phyloP scores from a whole-genome alignment of 92 coral and sea anemone species.

The Umimayanthus chanpuru region DNA sequence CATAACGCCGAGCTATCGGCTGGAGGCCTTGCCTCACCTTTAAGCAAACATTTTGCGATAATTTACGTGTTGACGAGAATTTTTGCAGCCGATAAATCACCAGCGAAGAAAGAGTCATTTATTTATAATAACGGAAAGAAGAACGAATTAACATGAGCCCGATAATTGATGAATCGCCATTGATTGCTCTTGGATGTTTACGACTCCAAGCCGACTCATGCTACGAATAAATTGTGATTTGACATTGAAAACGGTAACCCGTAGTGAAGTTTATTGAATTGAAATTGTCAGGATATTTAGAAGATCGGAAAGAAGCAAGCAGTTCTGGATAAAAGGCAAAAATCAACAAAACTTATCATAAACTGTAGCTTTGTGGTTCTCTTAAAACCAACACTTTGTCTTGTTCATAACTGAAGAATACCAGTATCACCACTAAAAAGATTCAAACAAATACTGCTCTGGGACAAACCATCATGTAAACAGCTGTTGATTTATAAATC shows the following conservation, averaged over 20 bases:
- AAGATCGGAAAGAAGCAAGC: not conserved
- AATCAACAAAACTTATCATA: not conserved
- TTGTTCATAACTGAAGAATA: no score
- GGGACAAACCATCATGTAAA: not conserved
- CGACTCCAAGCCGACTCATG: conserved; percentile 8
- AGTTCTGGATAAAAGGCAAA: not conserved
- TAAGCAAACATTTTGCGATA: not conserved
- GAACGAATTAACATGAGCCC: not conserved
- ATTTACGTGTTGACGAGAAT: not conserved
- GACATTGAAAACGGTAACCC: conserved; percentile 32
- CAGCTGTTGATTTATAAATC: not conserved
- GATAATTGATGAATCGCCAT: conserved; percentile 46
- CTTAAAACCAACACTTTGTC: no score
- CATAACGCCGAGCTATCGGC: not conserved
- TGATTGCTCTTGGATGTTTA: conserved; percentile 19
- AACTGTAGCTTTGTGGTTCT: no score
- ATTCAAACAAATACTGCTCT: not conserved
- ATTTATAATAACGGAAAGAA: conserved; percentile 3
- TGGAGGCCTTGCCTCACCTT: not conserved
- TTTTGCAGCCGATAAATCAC: not conserved
- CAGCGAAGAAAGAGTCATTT: not conserved
- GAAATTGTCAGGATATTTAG: conserved; percentile 35
- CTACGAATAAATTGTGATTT: conserved; percentile 28
- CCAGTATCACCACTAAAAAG: not conserved
- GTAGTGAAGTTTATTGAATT: conserved; percentile 20